Evolutionary conservation across 1,140 invertebrate genomes (phyloP), one percentile per base, ranked within the genome.

Genomic region (Thereuonema tuberculata): DNA sequence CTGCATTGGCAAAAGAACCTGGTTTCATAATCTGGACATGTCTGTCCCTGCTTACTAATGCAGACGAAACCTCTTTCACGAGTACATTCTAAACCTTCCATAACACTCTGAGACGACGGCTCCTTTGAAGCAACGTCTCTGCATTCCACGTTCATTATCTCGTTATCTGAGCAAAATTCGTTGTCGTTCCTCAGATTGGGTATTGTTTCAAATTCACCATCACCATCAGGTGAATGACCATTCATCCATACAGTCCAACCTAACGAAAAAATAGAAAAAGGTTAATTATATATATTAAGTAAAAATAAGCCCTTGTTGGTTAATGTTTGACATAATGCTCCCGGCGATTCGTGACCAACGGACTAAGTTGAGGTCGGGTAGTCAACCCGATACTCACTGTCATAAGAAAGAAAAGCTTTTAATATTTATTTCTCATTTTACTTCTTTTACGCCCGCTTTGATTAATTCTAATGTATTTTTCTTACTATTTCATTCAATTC

Each of bases 241-340:
- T 68, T 75, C 63, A 74, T 71, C 74, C 74, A 77, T 1, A 66
- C 64, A 49, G 72, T 73, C 74, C 74, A 77, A 3, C 69, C 70
- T n/a, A 49, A 60, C n/a, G 58, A 57, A 23, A 9, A 23, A 43
- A 46, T 9, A 12, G 26, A 55, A 24, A 55, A 26, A 15, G 5
- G 26, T 9, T 14, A 50, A 50, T 21, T 50, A 24, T 24, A 50
- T 17, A 3, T 54, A 46, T 29, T 53, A 37, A 49, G 37, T 37
- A 37, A 37, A 37, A 37, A n/a, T n/a, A n/a, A n/a, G n/a, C n/a
- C n/a, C n/a, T n/a, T n/a, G n/a, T n/a, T n/a, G n/a, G n/a, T n/a
- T n/a, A n/a, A n/a, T n/a, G n/a, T n/a, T n/a, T n/a, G n/a, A n/a
- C n/a, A n/a, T n/a, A n/a, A n/a, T n/a, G n/a, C n/a, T n/a, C n/a